phyloP scores from a whole-genome alignment of 2,888 invertebrate genomes.

The Tetragnatha montana region DNA sequence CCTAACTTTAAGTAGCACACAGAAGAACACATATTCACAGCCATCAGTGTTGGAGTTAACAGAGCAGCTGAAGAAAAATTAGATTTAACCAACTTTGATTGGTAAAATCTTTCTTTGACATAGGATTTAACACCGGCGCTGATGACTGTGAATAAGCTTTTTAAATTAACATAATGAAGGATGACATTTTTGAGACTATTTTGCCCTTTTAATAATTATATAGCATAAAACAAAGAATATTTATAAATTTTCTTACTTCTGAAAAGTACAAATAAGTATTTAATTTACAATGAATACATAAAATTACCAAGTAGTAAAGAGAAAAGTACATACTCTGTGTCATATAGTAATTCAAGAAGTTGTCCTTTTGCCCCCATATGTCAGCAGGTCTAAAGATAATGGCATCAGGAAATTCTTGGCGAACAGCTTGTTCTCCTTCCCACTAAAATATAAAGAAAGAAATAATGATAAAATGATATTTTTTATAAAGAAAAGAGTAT shows the following conservation, averaged over 20 bases:
- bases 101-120: not conserved
- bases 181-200: too few species aligned
- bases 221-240: not conserved
- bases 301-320: not conserved
- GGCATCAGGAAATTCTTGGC: constrained; percentile 95
- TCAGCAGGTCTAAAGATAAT: constrained; percentile 94
- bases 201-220: too few species aligned
- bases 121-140: not conserved
- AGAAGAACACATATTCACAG: too few species aligned
- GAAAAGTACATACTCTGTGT: constrained; percentile 73
- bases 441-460: constrained; percentile 76
- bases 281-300: not conserved
- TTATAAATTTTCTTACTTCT: not conserved
- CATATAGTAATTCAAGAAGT: constrained; percentile 81
- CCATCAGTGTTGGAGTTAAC: too few species aligned
- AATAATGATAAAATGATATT: not conserved
- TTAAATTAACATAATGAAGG: too few species aligned
- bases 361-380: constrained; percentile 92
- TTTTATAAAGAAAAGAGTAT: too few species aligned
- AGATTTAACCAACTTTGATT: not conserved
- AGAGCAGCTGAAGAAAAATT: too few species aligned
- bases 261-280: not conserved
- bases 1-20: too few species aligned
- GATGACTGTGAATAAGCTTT: too few species aligned
- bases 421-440: constrained; percentile 91